A percentile compares a stretch with the other conserved stretches of the same genome.
phyloP scores from a whole-genome alignment of 2,888 invertebrate genomes.

The Oxytorus armatus region DNA sequence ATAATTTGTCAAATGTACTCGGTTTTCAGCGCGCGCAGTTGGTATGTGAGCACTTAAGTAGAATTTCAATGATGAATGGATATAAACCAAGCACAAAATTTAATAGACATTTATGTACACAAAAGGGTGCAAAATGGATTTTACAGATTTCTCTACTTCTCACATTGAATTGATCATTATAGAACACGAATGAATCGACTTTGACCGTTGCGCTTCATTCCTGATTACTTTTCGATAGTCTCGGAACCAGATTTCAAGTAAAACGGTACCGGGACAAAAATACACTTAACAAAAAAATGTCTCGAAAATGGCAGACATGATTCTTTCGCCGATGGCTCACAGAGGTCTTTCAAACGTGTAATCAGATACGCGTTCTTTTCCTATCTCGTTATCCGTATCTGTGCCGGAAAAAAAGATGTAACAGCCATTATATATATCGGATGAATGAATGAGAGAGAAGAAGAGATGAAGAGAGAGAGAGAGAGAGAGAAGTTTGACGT shows the following conservation, averaged over 20 bases:
- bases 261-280: slow-evolving; percentile 4
- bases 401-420: slow-evolving; percentile 8
- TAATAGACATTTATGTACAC: too few relatives aligned
- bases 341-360: neutral
- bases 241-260: neutral
- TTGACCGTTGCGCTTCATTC: neutral
- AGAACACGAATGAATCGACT: neutral
- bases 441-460: neutral
- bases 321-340: neutral
- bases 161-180: too few relatives aligned
- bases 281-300: slow-evolving; percentile 12
- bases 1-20: too few relatives aligned
- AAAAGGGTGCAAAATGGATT: too few relatives aligned
- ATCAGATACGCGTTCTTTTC: slow-evolving; percentile 14
- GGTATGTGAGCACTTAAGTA: too few relatives aligned
- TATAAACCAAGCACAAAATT: too few relatives aligned
- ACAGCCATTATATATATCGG: slow-evolving; percentile 9
- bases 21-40: too few relatives aligned
- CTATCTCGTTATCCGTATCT: slow-evolving; percentile 25
- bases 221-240: neutral
- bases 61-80: too few relatives aligned
- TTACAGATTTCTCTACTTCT: too few relatives aligned
- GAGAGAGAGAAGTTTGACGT: neutral
- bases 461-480: slow-evolving; percentile 1
- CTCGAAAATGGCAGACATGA: neutral